Percentiles rank a stretch among this genome's conserved stretches.
These are phyloP conservation scores for Arrhopalites spinosus DNA, from an alignment of 2,888 invertebrate species.

Conservation along the genomic window DNA sequence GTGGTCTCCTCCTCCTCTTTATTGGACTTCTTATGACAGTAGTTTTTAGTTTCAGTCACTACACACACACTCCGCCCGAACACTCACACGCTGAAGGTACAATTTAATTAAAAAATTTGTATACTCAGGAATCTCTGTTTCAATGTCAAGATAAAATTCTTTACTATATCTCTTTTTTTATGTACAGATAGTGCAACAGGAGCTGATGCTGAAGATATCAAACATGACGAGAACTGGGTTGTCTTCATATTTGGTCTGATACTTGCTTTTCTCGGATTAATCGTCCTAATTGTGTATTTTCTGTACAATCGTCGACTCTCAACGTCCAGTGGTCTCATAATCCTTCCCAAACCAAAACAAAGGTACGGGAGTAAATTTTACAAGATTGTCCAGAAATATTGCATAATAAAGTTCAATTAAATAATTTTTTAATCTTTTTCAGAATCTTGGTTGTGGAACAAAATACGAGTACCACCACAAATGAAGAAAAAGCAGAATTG, in stretches of 20 bases:
- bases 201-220: neutral
- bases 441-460: slow-evolving; percentile 19
- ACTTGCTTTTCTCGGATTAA: neutral
- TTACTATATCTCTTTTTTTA: neutral
- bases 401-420: too few relatives aligned
- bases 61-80: slow-evolving; percentile 1
- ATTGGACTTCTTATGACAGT: neutral
- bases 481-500: slow-evolving; percentile 21
- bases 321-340: neutral
- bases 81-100: neutral
- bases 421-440: too few relatives aligned
- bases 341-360: slow-evolving; percentile 6
- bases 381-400: too few relatives aligned
- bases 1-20: neutral
- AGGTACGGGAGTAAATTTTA: too few relatives aligned
- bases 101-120: neutral
- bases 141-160: neutral
- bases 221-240: neutral
- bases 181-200: neutral
- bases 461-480: slow-evolving; percentile 4
- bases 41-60: slow-evolving; percentile 2
- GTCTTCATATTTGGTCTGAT: slow-evolving; percentile 4
- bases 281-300: neutral
- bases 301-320: slow-evolving; percentile 4
- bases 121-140: neutral